Percentiles rank a stretch among this genome's conserved stretches.
These are phyloP conservation scores for Verasper variegatus DNA, from an alignment of 2,113 vertebrate species.

Conservation along the genomic window DNA sequence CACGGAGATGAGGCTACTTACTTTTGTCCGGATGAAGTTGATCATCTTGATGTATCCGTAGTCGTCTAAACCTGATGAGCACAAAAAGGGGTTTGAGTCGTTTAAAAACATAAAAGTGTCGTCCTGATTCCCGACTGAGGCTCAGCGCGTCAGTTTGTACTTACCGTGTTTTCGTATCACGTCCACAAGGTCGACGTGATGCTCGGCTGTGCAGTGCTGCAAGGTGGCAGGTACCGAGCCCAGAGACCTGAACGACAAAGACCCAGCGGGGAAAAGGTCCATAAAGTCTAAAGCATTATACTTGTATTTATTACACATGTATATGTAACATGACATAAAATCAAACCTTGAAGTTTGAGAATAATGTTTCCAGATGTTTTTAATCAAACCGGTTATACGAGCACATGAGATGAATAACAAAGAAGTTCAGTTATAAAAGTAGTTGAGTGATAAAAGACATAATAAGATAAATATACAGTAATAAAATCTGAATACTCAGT, in stretches of 20 bases:
- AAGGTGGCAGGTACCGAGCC: conserved; percentile 84
- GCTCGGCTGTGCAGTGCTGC: conserved; percentile 88
- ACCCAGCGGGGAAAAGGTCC: background rate
- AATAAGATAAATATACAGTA: too few species aligned
- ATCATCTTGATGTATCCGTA: conserved; percentile 96
- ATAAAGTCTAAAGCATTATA: too few species aligned
- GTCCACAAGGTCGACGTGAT: conserved; percentile 82
- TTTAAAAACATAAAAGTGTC: background rate
- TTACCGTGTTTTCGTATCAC: conserved; percentile 86
- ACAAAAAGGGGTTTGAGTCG: background rate
- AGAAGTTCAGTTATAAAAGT: too few species aligned
- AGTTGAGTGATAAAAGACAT: too few species aligned
- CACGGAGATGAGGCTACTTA: conserved; percentile 71
- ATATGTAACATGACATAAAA: too few species aligned
- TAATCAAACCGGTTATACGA: too few species aligned
- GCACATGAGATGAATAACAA: too few species aligned
- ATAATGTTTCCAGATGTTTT: too few species aligned
- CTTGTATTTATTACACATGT: too few species aligned
- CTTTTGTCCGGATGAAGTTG: conserved; percentile 91
- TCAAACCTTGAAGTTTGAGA: too few species aligned
- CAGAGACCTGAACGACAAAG: conserved; percentile 77
- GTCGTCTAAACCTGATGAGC: conserved; percentile 89
- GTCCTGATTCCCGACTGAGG: background rate
- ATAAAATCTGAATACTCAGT: too few species aligned
- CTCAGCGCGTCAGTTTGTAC: conserved; percentile 4